Evolutionary conservation across 2,797 vertebrate species (phyloP), one percentile per base, ranked within the genome.

Genomic region (Notamacropus eugenii): DNA sequence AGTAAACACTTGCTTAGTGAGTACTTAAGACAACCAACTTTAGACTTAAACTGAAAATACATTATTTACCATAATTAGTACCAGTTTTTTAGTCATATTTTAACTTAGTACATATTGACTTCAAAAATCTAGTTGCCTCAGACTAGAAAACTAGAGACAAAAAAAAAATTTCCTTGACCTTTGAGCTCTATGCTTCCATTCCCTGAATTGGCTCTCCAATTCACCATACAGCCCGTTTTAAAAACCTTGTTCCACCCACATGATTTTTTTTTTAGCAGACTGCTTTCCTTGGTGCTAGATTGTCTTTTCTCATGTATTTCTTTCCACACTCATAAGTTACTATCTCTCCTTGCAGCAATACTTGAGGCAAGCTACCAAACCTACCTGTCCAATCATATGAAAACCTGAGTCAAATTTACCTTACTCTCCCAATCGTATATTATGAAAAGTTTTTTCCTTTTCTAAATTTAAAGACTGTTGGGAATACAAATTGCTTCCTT

Each of bases 61-160:
- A 56, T 59, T 57, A 90, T 57, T 96, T 40, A 55, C 52, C 91
- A 46, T 94, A 96, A 96, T 94, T 93, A 94, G 55, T 27, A n/a
- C 67, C 95, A 95, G 52, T n/a, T n/a, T 96, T 95, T 93, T 92
- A 92, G 90, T 95, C 93, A 59, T 19, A 92, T 24, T n/a, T 55
- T 55, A 94, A 54, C 52, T 93, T 91, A 92, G 95, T 94, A 96
- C 29, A 55, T 28, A 2, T 2, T 94, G 67, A 59, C 34, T 59
- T 31, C 50, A 67, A 14, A 4, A 57, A 54, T 46, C 91, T 93
- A 92, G 55, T 11, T 34, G 40, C 62, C 55, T 55, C 11, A 29
- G 27, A 50, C 24, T 52, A 31, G 29, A 59, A 19, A 57, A 55
- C 55, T 52, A 52, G 52, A 52, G 52, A 6, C 52, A 56, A 22